Evolutionary conservation across 2,113 vertebrate species (phyloP).

Genomic region (Phyllostomus hastatus): DNA sequence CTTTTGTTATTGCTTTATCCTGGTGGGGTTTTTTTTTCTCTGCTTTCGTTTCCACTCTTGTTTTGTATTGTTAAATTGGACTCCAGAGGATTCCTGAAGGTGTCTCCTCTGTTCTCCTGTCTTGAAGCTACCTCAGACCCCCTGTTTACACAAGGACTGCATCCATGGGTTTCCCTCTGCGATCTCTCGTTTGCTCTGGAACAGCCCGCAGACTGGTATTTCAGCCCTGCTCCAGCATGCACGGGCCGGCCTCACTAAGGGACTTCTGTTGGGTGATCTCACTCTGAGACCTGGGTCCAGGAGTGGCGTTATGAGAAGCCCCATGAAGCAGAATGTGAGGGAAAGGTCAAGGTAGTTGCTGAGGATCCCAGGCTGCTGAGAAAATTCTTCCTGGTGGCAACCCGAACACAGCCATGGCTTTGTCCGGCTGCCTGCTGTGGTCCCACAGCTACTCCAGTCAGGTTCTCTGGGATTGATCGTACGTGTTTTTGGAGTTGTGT

Average conservation of each 20-base stretch:
- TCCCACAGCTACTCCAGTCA: background rate
- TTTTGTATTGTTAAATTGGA: conserved; percentile 7
- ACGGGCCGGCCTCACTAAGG: background rate
- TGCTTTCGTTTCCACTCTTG: background rate
- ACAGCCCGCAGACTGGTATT: background rate
- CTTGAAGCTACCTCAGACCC: background rate
- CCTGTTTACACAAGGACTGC: background rate
- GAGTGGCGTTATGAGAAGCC: background rate
- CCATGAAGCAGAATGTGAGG: background rate
- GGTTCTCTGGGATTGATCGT: background rate
- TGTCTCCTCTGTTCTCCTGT: background rate
- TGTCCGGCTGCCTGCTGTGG: background rate
- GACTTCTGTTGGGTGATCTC: background rate
- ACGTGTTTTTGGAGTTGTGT: background rate
- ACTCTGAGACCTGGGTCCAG: background rate
- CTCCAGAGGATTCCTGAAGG: background rate
- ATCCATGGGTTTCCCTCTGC: background rate
- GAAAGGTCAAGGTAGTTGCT: background rate
- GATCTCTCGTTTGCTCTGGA: background rate
- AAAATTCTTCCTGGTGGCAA: background rate
- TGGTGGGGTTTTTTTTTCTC: background rate
- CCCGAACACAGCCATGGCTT: background rate
- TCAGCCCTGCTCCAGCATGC: background rate
- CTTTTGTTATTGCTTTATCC: conserved; percentile 8
- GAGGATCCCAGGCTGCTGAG: background rate